Base-by-base conservation (phyloP, 1,140 invertebrate species). In the Probaryconus sp. region DNA sequence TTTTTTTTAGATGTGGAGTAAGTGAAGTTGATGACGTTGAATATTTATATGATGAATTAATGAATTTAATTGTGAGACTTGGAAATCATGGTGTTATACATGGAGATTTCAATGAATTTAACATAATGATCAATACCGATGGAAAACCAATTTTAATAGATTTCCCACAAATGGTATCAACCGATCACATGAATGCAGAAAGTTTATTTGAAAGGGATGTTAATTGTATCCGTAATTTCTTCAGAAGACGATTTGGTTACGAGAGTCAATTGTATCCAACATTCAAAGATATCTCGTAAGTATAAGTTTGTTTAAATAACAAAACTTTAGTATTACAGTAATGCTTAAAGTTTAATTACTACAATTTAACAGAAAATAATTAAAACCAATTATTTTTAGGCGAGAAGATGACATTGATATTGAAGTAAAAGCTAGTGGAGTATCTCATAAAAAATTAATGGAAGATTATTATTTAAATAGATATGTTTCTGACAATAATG, bases 71-170 rank as follows among this genome's bases (percentile, higher is more conserved):
- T 55, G 92, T 99, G 0, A 91, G 91, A 61, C 89, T 99, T 21
- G 98, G 93, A 14, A 95, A 97, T 87, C 92, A 94, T 84, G 98
- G 98, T 0, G 94, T 99, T 0, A 99, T 99, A 80, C 98, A 99
- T 87, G 95, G 97, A 1, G 98, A 99, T 89, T 99, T 99, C 79
- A 99, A 99, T 86, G 98, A 99, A 89, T 99, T 99, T 84, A 99
- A 99, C 84, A 92, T 99, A 37, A 96, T 99, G 91, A 88, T 99
- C 0, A 91, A 92, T 17, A 91, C 95, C 78, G 91, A 94, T 0
- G 93, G 93, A 20, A 92, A 93, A 56, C 92, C 98, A 0, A 89
- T 97, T 33, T 89, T 99, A 50, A 99, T 99, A 81, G 98, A 99
- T 90, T 99, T 99, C 86, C 98, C 98, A 1, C 98, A 99, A 89